Percentiles rank a stretch among this genome's conserved stretches.
Evolutionary conservation across 1,140 invertebrate genomes (phyloP).

Genomic region (Phymorhynchus buccinoides): DNA sequence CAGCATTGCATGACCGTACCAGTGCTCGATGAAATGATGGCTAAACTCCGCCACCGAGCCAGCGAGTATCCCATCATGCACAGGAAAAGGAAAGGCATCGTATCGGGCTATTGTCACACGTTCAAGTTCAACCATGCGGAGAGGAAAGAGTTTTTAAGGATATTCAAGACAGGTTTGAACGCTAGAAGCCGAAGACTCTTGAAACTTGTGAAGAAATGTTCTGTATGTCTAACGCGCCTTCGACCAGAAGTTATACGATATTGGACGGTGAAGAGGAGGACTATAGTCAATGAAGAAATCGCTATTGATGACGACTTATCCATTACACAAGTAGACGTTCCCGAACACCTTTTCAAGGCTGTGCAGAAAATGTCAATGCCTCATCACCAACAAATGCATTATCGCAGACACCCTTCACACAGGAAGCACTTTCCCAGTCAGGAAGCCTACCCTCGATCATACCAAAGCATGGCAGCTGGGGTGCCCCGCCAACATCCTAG

Average conservation of each 20-base stretch:
- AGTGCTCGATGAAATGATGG: conserved; percentile 54
- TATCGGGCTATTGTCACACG: conserved; percentile 48
- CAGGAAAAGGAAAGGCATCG: conserved; percentile 54
- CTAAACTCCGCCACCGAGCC: conserved; percentile 54
- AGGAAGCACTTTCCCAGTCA: not conserved
- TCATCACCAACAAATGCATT: not conserved
- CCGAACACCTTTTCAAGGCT: conserved; percentile 36
- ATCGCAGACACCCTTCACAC: not conserved
- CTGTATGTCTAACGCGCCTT: conserved; percentile 51
- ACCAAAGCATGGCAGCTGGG: not conserved
- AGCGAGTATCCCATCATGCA: conserved; percentile 58
- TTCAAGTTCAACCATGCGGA: conserved; percentile 59
- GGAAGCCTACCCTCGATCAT: not conserved
- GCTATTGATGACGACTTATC: conserved; percentile 50
- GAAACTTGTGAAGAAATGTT: conserved; percentile 45
- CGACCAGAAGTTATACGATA: conserved; percentile 50
- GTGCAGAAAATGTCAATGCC: conserved; percentile 27
- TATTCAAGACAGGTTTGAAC: conserved; percentile 57
- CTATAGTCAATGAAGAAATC: conserved; percentile 39
- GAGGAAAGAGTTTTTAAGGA: conserved; percentile 54
- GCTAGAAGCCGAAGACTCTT: conserved; percentile 51
- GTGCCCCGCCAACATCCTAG: not conserved
- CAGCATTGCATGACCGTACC: conserved; percentile 48
- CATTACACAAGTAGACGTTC: conserved; percentile 49
- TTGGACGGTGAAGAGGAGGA: conserved; percentile 49